Base-by-base conservation (phyloP, 92 coral and sea anemone species). In the Micromussa lordhowensis region DNA sequence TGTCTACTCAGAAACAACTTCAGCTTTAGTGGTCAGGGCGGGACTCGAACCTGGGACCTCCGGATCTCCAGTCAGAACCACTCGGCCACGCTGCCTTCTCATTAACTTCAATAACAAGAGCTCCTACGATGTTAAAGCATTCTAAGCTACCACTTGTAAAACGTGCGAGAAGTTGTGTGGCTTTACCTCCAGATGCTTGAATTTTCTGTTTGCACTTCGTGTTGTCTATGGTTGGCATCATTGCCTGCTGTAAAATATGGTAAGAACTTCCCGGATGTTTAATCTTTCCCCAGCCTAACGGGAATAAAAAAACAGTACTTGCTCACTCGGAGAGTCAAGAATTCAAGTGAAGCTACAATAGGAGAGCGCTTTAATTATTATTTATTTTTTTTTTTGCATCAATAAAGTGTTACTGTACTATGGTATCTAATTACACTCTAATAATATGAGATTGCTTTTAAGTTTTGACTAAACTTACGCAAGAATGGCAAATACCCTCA, bases 251-350 rank as follows among this genome's bases (percentile, higher is more conserved):
- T n/a, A 96, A 91, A 69, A 89, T 96, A 80, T 85, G 98, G 82
- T 96, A 95, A 2, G 99, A 88, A 24, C 88, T 54, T 70, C 99
- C 99, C 11, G 99, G 99, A 75, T 96, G 99, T 79, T 82, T 90
- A 38, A 96, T 96, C 87, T 96, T 96, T 22, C 99, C 99, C 99
- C 98, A 95, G 10, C 98, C 98, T 94, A 75, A 2, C 1, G 51
- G 32, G 24, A 34, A 49, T 78, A 48, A 31, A 14, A 54, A 13
- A 16, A 55, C 61, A 61, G 11, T 61, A 5, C 1, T 8, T 61
- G 68, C 1, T n/a, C 13, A 24, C 24, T 61, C 9, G 5, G 26
- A 7, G 26, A 8, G 68, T 5, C 4, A 4, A 22, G 26, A 24
- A 61, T 24, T 5, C 68, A 11, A 24, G 13, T 24, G 1, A 24